Conservation (phyloP, 2,888 invertebrate genomes). For the Alloscopus bannaensis region DNA sequence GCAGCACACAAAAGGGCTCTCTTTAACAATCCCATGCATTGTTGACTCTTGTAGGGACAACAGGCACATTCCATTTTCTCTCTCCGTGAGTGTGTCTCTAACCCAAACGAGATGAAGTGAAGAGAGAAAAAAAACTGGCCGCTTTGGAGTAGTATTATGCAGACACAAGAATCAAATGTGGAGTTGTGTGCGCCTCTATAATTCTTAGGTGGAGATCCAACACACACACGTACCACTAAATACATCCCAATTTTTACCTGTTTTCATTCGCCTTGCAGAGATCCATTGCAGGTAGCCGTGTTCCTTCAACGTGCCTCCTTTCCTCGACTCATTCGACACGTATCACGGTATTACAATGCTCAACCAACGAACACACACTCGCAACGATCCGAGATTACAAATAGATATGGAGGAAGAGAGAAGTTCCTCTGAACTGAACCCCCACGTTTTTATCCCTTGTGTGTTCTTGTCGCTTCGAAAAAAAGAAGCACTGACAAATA, state of each 20-base stretch:
- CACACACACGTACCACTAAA: no score
- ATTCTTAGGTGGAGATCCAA: no score
- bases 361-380: constrained; percentile 40
- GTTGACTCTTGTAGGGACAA: constrained; percentile 69
- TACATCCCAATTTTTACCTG: no score
- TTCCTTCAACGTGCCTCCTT: constrained; percentile 31
- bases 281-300: constrained; percentile 24
- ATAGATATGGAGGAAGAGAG: constrained; percentile 34
- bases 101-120: constrained; percentile 10
- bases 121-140: constrained; percentile 24
- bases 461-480: constrained; percentile 62
- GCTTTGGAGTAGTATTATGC: no score
- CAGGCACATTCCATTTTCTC: constrained; percentile 68
- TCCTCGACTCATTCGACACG: constrained; percentile 58
- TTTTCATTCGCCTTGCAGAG: no score
- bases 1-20: constrained; percentile 49
- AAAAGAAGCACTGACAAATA: constrained; percentile 63
- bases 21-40: constrained; percentile 51
- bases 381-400: constrained; percentile 59
- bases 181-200: no score
- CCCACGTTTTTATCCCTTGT: constrained; percentile 62
- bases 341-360: constrained; percentile 57
- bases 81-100: constrained; percentile 7
- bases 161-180: no score
- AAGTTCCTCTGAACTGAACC: constrained; percentile 29